Evolutionary conservation across 2,888 invertebrate genomes (phyloP).

Genomic region (Rhagium mordax): DNA sequence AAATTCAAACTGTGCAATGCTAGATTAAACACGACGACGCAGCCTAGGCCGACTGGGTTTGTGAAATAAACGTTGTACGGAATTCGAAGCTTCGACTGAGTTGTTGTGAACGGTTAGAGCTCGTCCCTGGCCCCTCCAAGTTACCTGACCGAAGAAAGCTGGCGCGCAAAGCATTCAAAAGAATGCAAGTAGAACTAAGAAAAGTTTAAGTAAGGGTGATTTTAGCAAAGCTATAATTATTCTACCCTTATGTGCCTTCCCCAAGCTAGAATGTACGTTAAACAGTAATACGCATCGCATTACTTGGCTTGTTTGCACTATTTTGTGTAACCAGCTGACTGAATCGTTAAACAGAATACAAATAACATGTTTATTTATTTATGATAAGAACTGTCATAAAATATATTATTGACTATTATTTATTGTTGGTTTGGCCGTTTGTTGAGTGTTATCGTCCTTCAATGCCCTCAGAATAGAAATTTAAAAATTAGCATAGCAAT

Average conservation of each 20-base stretch:
- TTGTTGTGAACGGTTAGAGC: conserved; percentile 60
- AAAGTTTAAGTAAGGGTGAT: conserved; percentile 7
- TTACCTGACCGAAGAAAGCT: conserved; percentile 61
- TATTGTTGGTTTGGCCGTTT: neutral
- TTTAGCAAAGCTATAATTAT: conserved; percentile 12
- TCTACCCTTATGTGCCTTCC: conserved; percentile 10
- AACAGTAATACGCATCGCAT: neutral
- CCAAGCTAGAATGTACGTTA: too few species aligned
- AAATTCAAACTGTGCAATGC: conserved; percentile 19
- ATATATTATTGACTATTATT: neutral
- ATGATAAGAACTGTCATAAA: conserved; percentile 12
- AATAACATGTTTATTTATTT: neutral
- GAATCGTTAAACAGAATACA: neutral
- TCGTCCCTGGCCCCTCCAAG: conserved; percentile 58
- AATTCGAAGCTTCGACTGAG: conserved; percentile 61
- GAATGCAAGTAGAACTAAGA: conserved; percentile 19
- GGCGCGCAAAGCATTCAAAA: conserved; percentile 51
- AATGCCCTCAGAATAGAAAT: neutral
- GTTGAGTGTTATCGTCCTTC: neutral
- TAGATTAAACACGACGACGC: conserved; percentile 35
- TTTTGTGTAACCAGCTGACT: conserved; percentile 10
- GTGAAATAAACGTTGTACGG: conserved; percentile 60
- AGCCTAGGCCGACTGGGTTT: conserved; percentile 55
- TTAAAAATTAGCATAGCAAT: neutral
- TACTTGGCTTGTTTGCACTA: conserved; percentile 2